Conservation (phyloP, 2,113 vertebrate species). For the Himantopus leucocephalus region DNA sequence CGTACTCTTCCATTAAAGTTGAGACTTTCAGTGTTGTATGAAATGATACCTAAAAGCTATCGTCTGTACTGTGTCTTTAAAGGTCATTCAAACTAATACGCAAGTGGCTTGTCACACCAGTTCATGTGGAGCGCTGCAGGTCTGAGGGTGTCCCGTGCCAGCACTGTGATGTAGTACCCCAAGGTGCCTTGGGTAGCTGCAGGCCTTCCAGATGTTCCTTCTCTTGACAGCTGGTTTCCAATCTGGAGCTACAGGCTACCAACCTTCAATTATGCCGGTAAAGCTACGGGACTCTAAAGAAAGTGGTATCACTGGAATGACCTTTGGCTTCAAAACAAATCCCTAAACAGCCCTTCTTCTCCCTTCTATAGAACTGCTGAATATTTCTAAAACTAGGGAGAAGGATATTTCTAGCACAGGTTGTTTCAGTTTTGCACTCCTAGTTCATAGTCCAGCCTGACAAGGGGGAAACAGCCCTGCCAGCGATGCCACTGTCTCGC, state of each 20-base stretch:
- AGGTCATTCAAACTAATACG: neutral
- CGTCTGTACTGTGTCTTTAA: neutral
- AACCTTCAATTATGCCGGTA: neutral
- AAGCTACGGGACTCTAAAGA: neutral
- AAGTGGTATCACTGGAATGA: neutral
- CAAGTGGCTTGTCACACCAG: neutral
- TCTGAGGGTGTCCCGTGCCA: neutral
- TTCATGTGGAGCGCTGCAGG: neutral
- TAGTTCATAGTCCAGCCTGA: neutral
- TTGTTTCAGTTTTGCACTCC: neutral
- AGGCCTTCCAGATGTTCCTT: neutral
- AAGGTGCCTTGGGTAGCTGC: neutral
- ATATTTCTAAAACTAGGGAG: neutral
- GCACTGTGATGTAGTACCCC: neutral
- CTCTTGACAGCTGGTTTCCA: neutral
- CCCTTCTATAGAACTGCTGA: neutral
- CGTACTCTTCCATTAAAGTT: neutral
- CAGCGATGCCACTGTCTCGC: too few relatives aligned
- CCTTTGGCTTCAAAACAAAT: neutral
- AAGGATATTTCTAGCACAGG: neutral
- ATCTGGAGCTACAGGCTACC: neutral
- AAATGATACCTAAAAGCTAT: neutral
- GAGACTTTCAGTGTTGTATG: neutral
- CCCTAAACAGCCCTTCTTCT: neutral
- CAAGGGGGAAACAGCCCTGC: neutral